Evolutionary conservation across 2,113 vertebrate genomes (phyloP), one percentile per base, ranked within the genome.

Genomic region (Coregonus clupeaformis): DNA sequence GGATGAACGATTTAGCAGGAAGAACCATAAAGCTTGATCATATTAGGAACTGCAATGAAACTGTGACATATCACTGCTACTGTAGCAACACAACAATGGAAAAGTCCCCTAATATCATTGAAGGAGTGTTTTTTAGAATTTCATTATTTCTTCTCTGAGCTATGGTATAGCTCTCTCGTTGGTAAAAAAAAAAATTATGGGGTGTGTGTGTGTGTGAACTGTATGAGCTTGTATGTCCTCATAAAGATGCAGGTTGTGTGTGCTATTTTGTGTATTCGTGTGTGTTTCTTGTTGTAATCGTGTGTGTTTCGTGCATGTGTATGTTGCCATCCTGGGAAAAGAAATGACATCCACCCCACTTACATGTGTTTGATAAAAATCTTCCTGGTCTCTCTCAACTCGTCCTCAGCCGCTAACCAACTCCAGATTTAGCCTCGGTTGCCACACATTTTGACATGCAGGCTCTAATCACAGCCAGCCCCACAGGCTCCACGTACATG

Each of bases 381-480:
- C 87, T 82, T 89, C 82, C 87, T 89, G 71, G 85, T 74, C 80
- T 74, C 84, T 75, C 82, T 83, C 87, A 86, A 89, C 82, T 79
- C 91, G 84, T 89, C 57, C 68, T 80, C 76, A 88, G 88, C 70
- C 75, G 6, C 77, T 91, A 93, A 91, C 75, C 77, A 85, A 71
- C 83, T 87, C 86, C 88, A 90, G 89, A 77, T 80, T 80, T 74
- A 78, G 81, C 81, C 80, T 91, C 90, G 86, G 85, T 87, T 91
- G 89, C 75, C 86, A 90, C 79, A 76, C 79, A 78, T 88, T 92
- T 89, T 85, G 87, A 88, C 85, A 85, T 86, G 84, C 78, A 74
- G 78, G 80, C 79, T 76, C 66, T 92, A 91, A 93, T 89, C 78
- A 91, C 88, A 91, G 89, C 73, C 89, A 93, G 87, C 80, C 89